Conservation (phyloP, 92 coral and sea anemone genomes). For the Actinostola sp. region DNA sequence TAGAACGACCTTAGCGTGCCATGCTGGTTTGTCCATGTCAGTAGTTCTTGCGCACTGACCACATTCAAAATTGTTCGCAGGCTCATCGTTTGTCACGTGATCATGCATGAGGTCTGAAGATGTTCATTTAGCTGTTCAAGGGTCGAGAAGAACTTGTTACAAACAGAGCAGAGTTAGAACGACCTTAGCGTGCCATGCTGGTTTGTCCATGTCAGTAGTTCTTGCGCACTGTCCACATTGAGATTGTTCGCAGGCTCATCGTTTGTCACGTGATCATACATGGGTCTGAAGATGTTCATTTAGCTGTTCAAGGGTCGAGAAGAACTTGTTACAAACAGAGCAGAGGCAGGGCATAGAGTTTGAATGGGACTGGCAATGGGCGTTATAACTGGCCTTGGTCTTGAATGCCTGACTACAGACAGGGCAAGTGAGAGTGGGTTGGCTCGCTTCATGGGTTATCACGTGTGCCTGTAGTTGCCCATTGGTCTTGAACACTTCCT, state of each 20-base stretch:
- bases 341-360: constrained; percentile 27
- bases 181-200: too few species aligned
- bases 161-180: constrained; percentile 19
- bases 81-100: too few species aligned
- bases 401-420: constrained; percentile 11
- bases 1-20: too few species aligned
- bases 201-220: too few species aligned
- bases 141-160: constrained; percentile 29
- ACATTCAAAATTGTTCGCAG: too few species aligned
- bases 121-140: constrained; percentile 18
- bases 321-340: constrained; percentile 25
- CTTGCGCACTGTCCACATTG: too few species aligned
- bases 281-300: constrained; percentile 13
- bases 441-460: constrained; percentile 11
- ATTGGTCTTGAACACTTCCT: constrained; percentile 10
- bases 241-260: too few species aligned
- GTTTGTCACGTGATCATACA: too few species aligned
- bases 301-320: constrained; percentile 17
- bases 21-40: too few species aligned
- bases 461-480: constrained; percentile 10
- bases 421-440: constrained; percentile 21
- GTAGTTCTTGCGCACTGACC: too few species aligned
- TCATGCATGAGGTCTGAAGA: constrained; percentile 2
- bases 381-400: constrained; percentile 21
- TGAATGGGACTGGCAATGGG: constrained; percentile 25